Percentiles rank a stretch among this genome's conserved stretches.
Evolutionary conservation across 2,888 invertebrate species (phyloP).

Genomic region (Heliconius aoede): DNA sequence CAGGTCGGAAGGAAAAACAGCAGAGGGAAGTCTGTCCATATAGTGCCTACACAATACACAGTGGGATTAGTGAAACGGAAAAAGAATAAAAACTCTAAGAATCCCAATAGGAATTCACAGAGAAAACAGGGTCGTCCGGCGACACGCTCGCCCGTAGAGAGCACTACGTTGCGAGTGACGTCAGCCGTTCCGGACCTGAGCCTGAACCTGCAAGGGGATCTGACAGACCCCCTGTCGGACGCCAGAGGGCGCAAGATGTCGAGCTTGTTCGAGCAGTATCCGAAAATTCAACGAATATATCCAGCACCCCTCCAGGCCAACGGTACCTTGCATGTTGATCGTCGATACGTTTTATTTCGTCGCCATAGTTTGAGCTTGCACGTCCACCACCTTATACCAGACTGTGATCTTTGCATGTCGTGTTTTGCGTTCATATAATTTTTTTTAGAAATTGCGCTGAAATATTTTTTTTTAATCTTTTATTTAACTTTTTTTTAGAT

Average conservation of each 20-base stretch:
- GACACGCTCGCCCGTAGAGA: constrained; percentile 80
- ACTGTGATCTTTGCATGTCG: constrained; percentile 70
- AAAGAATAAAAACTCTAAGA: constrained; percentile 84
- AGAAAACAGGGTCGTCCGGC: constrained; percentile 82
- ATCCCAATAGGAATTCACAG: constrained; percentile 77
- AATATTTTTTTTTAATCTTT: constrained; percentile 40
- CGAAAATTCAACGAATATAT: constrained; percentile 90
- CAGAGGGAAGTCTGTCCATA: constrained; percentile 69
- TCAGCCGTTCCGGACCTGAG: constrained; percentile 70
- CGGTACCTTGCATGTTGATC: constrained; percentile 74
- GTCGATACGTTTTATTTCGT: constrained; percentile 63
- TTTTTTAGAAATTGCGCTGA: constrained; percentile 56
- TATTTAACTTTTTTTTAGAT: constrained; percentile 39
- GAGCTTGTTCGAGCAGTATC: constrained; percentile 88
- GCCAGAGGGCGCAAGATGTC: constrained; percentile 85
- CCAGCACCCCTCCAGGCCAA: constrained; percentile 85
- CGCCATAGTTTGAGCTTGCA: constrained; percentile 67
- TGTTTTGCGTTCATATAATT: constrained; percentile 64
- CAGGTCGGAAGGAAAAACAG: constrained; percentile 74
- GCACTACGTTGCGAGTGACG: constrained; percentile 76
- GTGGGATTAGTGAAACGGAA: constrained; percentile 79
- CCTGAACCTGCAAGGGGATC: constrained; percentile 71
- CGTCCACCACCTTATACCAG: constrained; percentile 70
- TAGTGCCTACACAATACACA: constrained; percentile 71
- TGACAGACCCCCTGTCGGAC: constrained; percentile 73